A percentile compares a stretch with the other conserved stretches of the same genome.
These are phyloP conservation scores for Candidula unifasciata DNA, from an alignment of 2,888 invertebrate species.

Conservation along the genomic window DNA sequence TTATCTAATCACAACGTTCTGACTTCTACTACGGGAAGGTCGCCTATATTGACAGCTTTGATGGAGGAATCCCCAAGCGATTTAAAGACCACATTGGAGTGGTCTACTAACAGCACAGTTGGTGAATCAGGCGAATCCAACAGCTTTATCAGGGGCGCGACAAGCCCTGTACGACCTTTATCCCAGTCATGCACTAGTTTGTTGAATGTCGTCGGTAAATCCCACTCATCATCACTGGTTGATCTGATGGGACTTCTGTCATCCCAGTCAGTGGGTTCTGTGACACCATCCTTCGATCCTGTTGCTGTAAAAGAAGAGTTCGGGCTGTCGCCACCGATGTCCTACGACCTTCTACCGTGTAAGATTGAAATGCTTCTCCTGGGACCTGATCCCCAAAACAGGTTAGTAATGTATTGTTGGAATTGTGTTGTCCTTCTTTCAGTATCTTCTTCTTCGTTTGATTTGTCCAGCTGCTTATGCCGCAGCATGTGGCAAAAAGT, in stretches of 20 bases:
- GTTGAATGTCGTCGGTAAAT: neutral
- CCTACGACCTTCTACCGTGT: neutral
- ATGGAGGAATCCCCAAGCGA: conserved; percentile 10
- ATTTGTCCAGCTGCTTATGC: too few relatives aligned
- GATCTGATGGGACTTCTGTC: conserved; percentile 16
- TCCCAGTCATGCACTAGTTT: neutral
- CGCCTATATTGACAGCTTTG: conserved; percentile 5
- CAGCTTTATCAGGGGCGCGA: neutral
- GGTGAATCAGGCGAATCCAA: conserved; percentile 26
- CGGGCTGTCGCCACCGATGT: neutral
- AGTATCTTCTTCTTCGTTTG: too few relatives aligned
- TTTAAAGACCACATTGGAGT: neutral
- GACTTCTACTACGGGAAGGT: conserved; percentile 11
- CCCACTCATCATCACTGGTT: neutral
- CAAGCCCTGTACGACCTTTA: neutral
- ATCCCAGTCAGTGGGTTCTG: neutral
- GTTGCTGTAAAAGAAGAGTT: conserved; percentile 32
- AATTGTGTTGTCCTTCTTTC: too few relatives aligned
- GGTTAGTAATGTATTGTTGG: conserved; percentile 16
- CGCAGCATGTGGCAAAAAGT: too few relatives aligned
- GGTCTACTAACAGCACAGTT: neutral
- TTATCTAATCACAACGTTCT: neutral
- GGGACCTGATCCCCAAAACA: conserved; percentile 7
- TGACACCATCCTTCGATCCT: neutral
- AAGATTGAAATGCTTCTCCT: conserved; percentile 2